Conservation (phyloP, 2,113 vertebrate genomes). For the Apodemus speciosus region DNA sequence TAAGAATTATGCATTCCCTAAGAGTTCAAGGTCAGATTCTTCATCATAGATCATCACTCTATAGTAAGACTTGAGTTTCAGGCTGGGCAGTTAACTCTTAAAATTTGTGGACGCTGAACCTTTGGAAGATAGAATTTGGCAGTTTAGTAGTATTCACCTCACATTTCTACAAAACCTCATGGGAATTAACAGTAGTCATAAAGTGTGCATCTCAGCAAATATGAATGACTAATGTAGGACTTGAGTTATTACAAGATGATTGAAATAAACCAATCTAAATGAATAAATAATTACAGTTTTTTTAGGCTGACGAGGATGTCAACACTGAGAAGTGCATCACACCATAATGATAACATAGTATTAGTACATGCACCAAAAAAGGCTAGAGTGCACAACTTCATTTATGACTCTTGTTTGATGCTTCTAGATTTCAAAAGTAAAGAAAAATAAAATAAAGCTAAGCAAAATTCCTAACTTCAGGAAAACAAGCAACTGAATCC, state of each 20-base stretch:
- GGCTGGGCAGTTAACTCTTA: not conserved
- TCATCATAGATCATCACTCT: not conserved
- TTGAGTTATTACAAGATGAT: conserved; percentile 49
- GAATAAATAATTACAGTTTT: not conserved
- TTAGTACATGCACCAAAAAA: not conserved
- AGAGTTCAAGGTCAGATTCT: not conserved
- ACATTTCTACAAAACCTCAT: not conserved
- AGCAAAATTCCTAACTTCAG: conserved; percentile 62
- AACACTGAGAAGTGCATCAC: not conserved
- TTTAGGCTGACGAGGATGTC: conserved; percentile 35
- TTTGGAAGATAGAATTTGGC: not conserved
- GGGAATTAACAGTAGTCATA: not conserved
- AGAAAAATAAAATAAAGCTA: conserved; percentile 54
- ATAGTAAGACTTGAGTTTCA: not conserved
- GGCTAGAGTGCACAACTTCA: conserved; percentile 34
- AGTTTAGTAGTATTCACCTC: not conserved
- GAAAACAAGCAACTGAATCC: not conserved
- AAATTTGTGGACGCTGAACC: not conserved
- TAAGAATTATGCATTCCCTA: not conserved
- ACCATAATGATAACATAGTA: conserved; percentile 41
- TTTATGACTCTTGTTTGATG: conserved; percentile 61
- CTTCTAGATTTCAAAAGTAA: conserved; percentile 71
- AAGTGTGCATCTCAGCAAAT: conserved; percentile 25
- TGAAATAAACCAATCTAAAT: conserved; percentile 55
- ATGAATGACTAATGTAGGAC: not conserved